Base-by-base conservation (phyloP, 2,113 vertebrate genomes). In the Castor canadensis region DNA sequence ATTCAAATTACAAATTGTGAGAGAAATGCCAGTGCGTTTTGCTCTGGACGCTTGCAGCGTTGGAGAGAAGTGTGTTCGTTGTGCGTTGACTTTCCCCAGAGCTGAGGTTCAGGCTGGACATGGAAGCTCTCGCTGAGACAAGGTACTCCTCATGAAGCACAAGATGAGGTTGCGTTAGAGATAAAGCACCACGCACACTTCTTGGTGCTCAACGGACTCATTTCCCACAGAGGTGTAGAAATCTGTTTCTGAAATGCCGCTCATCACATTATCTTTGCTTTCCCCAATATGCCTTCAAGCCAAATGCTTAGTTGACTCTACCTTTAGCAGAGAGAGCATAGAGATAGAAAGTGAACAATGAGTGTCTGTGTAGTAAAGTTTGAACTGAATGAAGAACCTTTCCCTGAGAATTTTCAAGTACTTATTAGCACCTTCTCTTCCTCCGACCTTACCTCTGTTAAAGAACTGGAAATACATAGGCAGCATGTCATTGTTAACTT, bases 241-340 rank as follows among this genome's bases (percentile, higher is more conserved):
- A 62, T 22, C 28, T 90, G 9, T 83, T 87, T 95, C 54, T 84
- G 66, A 95, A 93, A 43, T 95, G 62, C 9, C 6, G 89, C 49
- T 89, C 54, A 22, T 35, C 32, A 20, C 35, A 15, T n/a, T 94
- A 43, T 82, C 91, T 97, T 93, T 73, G 43, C 22, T 96, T 96
- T 89, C 20, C 13, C 15, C 49, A n/a, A 40, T 3, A 62, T 0
- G 38, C 35, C 13, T 92, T 3, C 90, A 92, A 45, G 35, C 90
- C 43, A 83, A 75, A 5, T 87, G 9, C 43, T 93, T 82, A 43
- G 72, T 60, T 30, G 40, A 73, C 7, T 72, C 12, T 73, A 1
- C 54, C 47, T 75, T 73, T 86, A 85, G 49, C 8, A 49, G 26
- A 81, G 52, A 67, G 6, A 62, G 7, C 22, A 66, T 35, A 56